Evolutionary conservation across 2,888 invertebrate species (phyloP).

Genomic region (Rotaria sp.): DNA sequence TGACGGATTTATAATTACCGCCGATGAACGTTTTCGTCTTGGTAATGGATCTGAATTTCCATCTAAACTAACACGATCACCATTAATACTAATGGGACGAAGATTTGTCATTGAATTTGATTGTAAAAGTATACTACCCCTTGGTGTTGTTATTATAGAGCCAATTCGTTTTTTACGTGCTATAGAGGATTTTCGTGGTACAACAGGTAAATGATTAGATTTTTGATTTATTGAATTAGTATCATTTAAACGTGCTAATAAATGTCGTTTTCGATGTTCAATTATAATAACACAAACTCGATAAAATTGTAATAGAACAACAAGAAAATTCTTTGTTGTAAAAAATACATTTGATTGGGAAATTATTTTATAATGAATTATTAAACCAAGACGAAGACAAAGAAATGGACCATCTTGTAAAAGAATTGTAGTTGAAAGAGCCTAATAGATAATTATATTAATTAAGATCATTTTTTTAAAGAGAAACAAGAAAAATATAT

Average conservation of each 20-base stretch:
- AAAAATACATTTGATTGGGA: slow-evolving; percentile 94
- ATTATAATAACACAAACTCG: slow-evolving; percentile 60
- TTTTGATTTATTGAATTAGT: too few species aligned
- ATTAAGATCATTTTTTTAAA: background rate
- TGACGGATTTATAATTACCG: background rate
- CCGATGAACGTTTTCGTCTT: background rate
- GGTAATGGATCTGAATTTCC: background rate
- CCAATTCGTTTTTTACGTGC: background rate
- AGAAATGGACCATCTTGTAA: slow-evolving; percentile 53
- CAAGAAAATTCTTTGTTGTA: slow-evolving; percentile 80
- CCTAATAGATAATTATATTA: slow-evolving; percentile 43
- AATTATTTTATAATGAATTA: slow-evolving; percentile 76
- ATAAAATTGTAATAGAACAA: slow-evolving; percentile 77
- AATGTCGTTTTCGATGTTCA: slow-evolving; percentile 2
- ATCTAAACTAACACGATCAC: background rate
- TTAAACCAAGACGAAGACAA: slow-evolving; percentile 65
- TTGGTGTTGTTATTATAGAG: background rate
- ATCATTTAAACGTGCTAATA: background rate
- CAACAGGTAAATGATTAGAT: background rate
- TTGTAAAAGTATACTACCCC: background rate
- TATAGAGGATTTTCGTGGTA: background rate
- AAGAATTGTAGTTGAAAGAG: slow-evolving; percentile 49
- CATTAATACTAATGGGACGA: background rate
- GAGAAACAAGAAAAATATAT: background rate
- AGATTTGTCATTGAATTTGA: slow-evolving; percentile 1